A percentile compares a stretch with the other conserved stretches of the same genome.
Conservation (phyloP, 2,888 invertebrate genomes). For the Girardia tigrina region DNA sequence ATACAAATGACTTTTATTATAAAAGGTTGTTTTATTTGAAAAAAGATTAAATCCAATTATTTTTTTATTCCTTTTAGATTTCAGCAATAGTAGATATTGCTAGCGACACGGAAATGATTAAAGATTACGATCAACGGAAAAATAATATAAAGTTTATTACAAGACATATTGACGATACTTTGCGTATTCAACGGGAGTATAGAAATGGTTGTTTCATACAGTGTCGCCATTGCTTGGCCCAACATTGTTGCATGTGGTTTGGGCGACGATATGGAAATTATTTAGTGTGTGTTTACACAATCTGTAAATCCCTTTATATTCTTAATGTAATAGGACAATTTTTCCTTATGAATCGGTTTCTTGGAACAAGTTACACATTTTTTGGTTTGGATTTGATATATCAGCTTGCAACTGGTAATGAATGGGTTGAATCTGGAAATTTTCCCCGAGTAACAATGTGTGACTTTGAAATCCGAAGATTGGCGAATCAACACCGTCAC, state of each 20-base stretch:
- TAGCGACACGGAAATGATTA: slow-evolving; percentile 50
- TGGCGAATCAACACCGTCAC: slow-evolving; percentile 51
- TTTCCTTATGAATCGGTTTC: slow-evolving; percentile 46
- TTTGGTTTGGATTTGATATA: slow-evolving; percentile 45
- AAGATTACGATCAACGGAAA: slow-evolving; percentile 46
- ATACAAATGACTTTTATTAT: too few relatives aligned
- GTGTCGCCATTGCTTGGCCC: slow-evolving; percentile 34
- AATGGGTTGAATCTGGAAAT: slow-evolving; percentile 45
- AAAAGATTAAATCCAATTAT: too few relatives aligned
- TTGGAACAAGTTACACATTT: slow-evolving; percentile 44
- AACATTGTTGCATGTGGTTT: slow-evolving; percentile 41
- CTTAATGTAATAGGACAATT: slow-evolving; percentile 43
- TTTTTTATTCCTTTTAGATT: slow-evolving; percentile 43
- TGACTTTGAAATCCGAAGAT: slow-evolving; percentile 49
- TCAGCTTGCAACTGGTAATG: slow-evolving; percentile 42
- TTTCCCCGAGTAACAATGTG: slow-evolving; percentile 49
- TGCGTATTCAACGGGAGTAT: slow-evolving; percentile 44
- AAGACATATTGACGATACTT: slow-evolving; percentile 50
- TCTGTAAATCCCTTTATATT: slow-evolving; percentile 41
- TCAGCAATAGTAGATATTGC: slow-evolving; percentile 51
- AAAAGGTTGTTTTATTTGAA: too few relatives aligned
- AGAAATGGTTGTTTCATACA: slow-evolving; percentile 44
- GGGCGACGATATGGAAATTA: slow-evolving; percentile 43
- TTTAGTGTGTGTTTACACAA: slow-evolving; percentile 42
- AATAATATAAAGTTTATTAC: slow-evolving; percentile 51